Percentiles rank a stretch among this genome's conserved stretches.
Conservation (phyloP, 2,888 invertebrate genomes). For the Andrena trimmerana region DNA sequence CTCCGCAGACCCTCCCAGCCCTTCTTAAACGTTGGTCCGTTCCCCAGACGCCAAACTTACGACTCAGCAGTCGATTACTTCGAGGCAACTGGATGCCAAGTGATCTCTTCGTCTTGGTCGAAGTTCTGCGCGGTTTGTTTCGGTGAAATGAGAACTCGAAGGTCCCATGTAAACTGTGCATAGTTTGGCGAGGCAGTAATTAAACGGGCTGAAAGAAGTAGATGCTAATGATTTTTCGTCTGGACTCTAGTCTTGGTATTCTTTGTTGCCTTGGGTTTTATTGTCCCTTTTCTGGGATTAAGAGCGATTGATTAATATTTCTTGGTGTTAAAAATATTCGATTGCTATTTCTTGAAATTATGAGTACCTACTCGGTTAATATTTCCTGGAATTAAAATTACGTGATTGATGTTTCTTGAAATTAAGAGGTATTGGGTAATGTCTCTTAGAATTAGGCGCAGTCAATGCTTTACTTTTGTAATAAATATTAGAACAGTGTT, state of each 20-base stretch:
- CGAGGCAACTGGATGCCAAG: slow-evolving; percentile 34
- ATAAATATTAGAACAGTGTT: too few species aligned
- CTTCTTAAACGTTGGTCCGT: slow-evolving; percentile 27
- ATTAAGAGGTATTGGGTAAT: not conserved
- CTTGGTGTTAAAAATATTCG: too few species aligned
- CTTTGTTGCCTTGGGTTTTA: not conserved
- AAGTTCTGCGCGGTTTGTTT: not conserved
- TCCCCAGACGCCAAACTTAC: slow-evolving; percentile 48
- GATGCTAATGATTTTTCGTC: not conserved
- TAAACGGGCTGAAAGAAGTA: not conserved
- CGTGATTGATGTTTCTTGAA: not conserved
- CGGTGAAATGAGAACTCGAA: not conserved
- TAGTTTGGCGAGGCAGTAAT: not conserved
- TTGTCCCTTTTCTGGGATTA: too few species aligned
- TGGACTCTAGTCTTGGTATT: not conserved
- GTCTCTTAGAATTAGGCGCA: too few species aligned
- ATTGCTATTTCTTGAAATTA: too few species aligned
- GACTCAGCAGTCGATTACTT: slow-evolving; percentile 57
- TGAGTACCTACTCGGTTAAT: not conserved
- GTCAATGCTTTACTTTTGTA: too few species aligned
- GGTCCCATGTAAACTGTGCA: not conserved
- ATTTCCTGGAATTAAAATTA: not conserved
- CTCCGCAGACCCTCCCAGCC: slow-evolving; percentile 18
- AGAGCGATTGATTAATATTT: too few species aligned
- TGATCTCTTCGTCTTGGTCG: slow-evolving; percentile 13